Evolutionary conservation across 53 echinoderm and acorn worm species (phyloP).

Genomic region (Henricia sp.): DNA sequence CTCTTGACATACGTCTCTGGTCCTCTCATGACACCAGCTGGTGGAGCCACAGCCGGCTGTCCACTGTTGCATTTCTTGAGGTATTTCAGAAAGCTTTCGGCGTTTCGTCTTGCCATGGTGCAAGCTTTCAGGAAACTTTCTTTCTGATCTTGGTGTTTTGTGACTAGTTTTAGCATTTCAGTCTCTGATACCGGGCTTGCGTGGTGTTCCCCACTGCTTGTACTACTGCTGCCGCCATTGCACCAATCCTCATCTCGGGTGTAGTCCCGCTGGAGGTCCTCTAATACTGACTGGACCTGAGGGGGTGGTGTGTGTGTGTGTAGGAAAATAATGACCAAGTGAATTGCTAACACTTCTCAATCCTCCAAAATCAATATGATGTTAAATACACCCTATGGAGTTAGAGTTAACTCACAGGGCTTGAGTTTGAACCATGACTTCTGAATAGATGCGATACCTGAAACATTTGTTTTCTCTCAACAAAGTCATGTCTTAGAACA

Average conservation of each 20-base stretch:
- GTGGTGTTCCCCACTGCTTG: no score
- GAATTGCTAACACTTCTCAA: no score
- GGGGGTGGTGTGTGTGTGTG: no score
- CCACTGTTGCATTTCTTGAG: slow-evolving; percentile 94
- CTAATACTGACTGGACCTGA: slow-evolving; percentile 96
- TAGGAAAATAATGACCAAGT: no score
- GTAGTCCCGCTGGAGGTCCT: slow-evolving; percentile 91
- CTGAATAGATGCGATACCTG: no score
- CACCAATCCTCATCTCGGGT: slow-evolving; percentile 97
- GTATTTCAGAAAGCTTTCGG: slow-evolving; percentile 97
- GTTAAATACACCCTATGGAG: no score
- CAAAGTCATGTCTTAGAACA: no score
- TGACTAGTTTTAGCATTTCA: slow-evolving; percentile 78
- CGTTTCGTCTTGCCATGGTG: slow-evolving; percentile 94
- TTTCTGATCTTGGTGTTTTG: slow-evolving; percentile 96
- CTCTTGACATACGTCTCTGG: slow-evolving; percentile 92
- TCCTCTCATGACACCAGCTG: slow-evolving; percentile 53
- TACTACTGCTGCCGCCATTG: slow-evolving; percentile 51
- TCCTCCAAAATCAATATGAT: no score
- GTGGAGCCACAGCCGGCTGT: slow-evolving; percentile 38
- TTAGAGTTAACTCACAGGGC: no score
- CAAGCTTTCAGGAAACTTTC: slow-evolving; percentile 97
- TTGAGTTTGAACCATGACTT: no score
- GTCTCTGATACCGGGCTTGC: slow-evolving; percentile 74
- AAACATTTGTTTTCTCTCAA: no score